These are phyloP conservation scores for Clarias fuscus DNA, from an alignment of 2,797 vertebrate genomes.

Conservation along the genomic window DNA sequence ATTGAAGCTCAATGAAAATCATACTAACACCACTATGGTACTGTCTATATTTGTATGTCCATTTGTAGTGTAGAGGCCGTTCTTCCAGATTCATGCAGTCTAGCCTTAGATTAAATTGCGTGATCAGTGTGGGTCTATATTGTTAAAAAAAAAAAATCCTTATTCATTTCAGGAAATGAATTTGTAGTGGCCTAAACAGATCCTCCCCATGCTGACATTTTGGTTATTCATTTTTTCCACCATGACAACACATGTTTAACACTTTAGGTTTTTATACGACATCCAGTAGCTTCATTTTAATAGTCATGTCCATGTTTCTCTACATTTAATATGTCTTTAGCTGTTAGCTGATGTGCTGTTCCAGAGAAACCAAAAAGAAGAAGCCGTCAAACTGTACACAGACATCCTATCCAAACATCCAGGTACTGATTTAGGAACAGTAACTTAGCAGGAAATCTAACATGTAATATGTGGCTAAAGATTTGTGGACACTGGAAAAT, in stretches of 20 bases:
- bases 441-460: background rate
- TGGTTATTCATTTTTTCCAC: background rate
- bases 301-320: background rate
- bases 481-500: background rate
- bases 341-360: slow-evolving; percentile 72
- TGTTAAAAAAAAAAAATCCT: background rate
- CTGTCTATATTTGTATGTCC: background rate
- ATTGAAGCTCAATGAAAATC: slow-evolving; percentile 61
- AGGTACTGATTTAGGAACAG: slow-evolving; percentile 53
- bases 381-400: slow-evolving; percentile 60
- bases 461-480: background rate
- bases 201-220: background rate
- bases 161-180: background rate
- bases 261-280: background rate
- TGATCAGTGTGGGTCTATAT: background rate
- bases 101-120: background rate
- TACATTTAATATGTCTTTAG: slow-evolving; percentile 55
- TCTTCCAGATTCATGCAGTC: background rate
- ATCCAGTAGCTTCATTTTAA: background rate
- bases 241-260: background rate
- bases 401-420: slow-evolving; percentile 63
- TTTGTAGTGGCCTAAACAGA: background rate
- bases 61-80: background rate
- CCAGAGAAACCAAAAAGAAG: slow-evolving; percentile 66
- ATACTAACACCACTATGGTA: slow-evolving; percentile 66